These are phyloP conservation scores for Melanostoma scalare DNA, from an alignment of 2,888 invertebrate species.

Conservation along the genomic window DNA sequence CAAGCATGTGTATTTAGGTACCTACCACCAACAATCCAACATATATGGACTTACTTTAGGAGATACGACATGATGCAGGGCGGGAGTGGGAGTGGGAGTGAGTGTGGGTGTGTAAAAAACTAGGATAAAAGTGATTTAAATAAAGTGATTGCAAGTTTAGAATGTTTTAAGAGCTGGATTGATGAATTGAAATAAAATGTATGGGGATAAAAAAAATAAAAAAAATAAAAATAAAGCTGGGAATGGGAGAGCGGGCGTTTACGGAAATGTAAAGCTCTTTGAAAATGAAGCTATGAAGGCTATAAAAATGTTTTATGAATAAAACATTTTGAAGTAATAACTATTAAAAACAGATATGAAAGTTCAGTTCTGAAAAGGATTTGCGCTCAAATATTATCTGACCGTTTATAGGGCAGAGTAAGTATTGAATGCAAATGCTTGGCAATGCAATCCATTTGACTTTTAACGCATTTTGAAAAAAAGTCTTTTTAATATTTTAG, in stretches of 20 bases:
- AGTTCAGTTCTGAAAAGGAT: neutral
- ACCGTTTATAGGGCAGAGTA: no score
- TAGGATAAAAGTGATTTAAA: slow-evolving; percentile 55
- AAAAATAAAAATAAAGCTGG: slow-evolving; percentile 11
- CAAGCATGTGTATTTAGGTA: neutral
- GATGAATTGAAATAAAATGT: slow-evolving; percentile 49
- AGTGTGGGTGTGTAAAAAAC: neutral
- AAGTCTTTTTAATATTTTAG: no score
- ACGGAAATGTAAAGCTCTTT: slow-evolving; percentile 30
- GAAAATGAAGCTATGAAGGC: slow-evolving; percentile 21
- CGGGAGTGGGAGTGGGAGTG: neutral
- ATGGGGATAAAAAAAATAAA: neutral
- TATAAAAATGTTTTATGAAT: slow-evolving; percentile 18
- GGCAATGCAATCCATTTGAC: no score
- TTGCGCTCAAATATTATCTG: no score
- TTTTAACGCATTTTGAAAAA: no score
- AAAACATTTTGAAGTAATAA: slow-evolving; percentile 28
- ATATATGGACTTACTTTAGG: no score
- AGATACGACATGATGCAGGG: no score
- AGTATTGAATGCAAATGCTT: no score
- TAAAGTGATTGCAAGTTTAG: slow-evolving; percentile 67
- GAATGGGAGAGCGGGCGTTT: slow-evolving; percentile 2
- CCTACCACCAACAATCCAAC: no score
- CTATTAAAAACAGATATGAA: neutral
- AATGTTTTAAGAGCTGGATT: slow-evolving; percentile 55